Conservation (phyloP, 2,888 invertebrate species). For the Coelogynopora nodosa region DNA sequence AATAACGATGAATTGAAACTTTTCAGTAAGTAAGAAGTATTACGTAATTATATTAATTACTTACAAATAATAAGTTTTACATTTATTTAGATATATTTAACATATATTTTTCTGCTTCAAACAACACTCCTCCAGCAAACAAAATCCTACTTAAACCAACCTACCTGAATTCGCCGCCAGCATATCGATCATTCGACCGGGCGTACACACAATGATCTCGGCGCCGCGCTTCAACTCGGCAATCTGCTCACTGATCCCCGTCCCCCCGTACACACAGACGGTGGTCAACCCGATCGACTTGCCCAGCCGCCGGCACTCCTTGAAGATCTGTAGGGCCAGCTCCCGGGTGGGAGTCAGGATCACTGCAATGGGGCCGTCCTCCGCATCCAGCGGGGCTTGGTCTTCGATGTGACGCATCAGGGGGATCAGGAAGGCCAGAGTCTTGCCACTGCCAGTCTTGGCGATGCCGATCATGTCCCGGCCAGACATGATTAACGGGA, state of each 20-base stretch:
- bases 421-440: conserved; percentile 90
- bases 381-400: conserved; percentile 85
- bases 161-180: conserved; percentile 88
- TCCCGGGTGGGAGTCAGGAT: conserved; percentile 98
- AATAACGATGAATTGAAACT: too few species aligned
- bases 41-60: too few species aligned
- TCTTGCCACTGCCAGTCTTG: conserved; percentile 97
- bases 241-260: conserved; percentile 90
- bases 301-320: conserved; percentile 87
- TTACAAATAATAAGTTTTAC: too few species aligned
- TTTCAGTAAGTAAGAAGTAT: too few species aligned
- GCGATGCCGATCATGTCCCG: conserved; percentile 96
- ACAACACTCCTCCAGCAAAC: too few species aligned
- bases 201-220: conserved; percentile 97
- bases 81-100: too few species aligned
- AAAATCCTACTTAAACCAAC: too few species aligned
- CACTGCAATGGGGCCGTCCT: conserved; percentile 91
- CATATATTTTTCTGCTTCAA: too few species aligned
- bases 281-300: conserved; percentile 76
- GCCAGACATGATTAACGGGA: conserved; percentile 86
- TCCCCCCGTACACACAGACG: conserved; percentile 97
- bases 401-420: conserved; percentile 95
- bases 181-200: conserved; percentile 99
- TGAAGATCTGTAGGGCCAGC: conserved; percentile 95
- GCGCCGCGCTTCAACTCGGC: conserved; percentile 92